Base-by-base conservation (phyloP, 2,113 vertebrate species). In the Antigone vipio region DNA sequence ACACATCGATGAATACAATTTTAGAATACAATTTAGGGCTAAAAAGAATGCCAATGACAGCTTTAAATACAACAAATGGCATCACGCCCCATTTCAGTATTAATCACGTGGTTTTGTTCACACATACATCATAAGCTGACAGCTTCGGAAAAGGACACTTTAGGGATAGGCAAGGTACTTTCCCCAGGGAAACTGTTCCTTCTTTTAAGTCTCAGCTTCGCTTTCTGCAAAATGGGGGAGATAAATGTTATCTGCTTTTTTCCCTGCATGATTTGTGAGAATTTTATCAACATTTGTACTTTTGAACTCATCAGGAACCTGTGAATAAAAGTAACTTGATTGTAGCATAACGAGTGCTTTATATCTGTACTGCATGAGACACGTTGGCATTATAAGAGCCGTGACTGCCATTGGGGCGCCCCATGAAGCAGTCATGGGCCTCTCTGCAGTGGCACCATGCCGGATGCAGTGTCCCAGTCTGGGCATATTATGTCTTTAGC, bases 391-490 rank as follows among this genome's bases (percentile, higher is more conserved):
- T 52, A 8, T 3, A 30, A 59, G 52, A 53, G 58, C 30, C 0
- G 0, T 30, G 64, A 35, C 27, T 59, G 55, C 30, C 2, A 0
- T 9, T 27, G 55, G 29, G 38, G 15, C 2, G 2, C 12, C 17
- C n/a, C n/a, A 5, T 9, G 16, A 55, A 27, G 27, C 0, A 32
- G 32, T 40, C 42, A 12, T 0, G 7, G 29, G 9, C 3, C 26
- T 20, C 55, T 56, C 16, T 38, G 15, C 45, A 4, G 34, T 15
- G 50, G 35, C 22, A 34, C 38, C 15, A 6, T 5, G 6, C 24
- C 35, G 59, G 15, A 18, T 49, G n/a, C 47, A 59, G 23, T 38
- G 62, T 38, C 60, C 29, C 38, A n/a, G 15, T 24, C 53, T 3
- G 0, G 20, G 15, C 5, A 4, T 10, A 9, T 26, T 20, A 15